Conservation (phyloP, 2,113 vertebrate genomes). For the Agapornis roseicollis region DNA sequence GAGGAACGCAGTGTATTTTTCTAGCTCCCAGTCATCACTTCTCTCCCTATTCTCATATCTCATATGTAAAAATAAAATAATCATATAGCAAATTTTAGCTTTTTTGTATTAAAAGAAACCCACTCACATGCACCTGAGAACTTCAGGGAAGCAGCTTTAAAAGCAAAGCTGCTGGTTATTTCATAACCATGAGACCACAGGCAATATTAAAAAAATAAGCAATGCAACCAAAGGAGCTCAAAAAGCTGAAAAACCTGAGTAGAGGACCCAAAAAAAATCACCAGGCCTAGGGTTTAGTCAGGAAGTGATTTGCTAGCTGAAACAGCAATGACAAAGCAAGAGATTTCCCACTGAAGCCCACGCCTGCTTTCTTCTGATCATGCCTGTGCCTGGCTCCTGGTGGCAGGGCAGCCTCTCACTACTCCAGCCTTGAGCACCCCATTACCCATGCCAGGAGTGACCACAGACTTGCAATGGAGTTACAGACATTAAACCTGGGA, state of each 20-base stretch:
- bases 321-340: not conserved
- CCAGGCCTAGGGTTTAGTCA: not conserved
- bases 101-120: not conserved
- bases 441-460: not conserved
- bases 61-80: not conserved
- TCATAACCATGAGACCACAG: not conserved
- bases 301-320: not conserved
- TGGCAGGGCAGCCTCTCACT: not conserved
- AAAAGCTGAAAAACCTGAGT: not conserved
- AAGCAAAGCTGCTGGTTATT: not conserved
- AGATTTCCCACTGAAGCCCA: not conserved
- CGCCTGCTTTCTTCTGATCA: not conserved
- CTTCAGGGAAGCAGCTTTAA: not conserved
- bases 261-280: not conserved
- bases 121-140: not conserved
- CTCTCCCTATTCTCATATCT: not conserved
- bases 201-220: not conserved
- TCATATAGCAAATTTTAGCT: not conserved
- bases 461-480: not conserved
- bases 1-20: not conserved
- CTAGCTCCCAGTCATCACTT: not conserved
- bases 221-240: not conserved
- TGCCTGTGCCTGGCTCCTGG: accelerated
- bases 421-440: not conserved
- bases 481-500: not conserved